Evolutionary conservation across 2,888 invertebrate genomes (phyloP).

Genomic region (Tethea ocularis): DNA sequence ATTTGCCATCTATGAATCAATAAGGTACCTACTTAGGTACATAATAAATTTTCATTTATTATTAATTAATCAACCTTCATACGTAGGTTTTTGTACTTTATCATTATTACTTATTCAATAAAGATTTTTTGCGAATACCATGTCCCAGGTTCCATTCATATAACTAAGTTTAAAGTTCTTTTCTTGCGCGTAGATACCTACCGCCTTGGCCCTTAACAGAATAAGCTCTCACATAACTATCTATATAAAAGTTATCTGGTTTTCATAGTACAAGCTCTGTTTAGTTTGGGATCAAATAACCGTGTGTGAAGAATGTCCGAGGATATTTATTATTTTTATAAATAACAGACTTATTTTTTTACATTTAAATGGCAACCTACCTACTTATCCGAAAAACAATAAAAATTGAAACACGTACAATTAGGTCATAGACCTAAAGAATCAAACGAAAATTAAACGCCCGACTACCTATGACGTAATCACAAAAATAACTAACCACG

Average conservation of each 20-base stretch:
- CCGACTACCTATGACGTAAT: constrained; percentile 9
- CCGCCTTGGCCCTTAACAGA: background rate
- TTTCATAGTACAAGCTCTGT: too few relatives aligned
- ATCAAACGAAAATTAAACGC: background rate
- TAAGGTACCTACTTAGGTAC: background rate
- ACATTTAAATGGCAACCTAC: background rate
- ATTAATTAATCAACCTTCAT: too few relatives aligned
- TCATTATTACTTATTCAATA: too few relatives aligned
- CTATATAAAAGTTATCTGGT: too few relatives aligned
- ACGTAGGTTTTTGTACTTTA: too few relatives aligned
- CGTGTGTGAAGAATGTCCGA: too few relatives aligned
- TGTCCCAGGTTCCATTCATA: too few relatives aligned
- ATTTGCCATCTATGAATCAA: background rate
- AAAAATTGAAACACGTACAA: background rate
- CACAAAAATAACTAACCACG: constrained; percentile 32
- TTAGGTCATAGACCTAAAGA: background rate
- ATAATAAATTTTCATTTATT: background rate
- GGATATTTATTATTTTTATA: too few relatives aligned
- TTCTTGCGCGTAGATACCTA: background rate
- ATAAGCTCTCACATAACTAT: background rate
- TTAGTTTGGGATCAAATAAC: too few relatives aligned
- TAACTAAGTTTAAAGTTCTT: too few relatives aligned
- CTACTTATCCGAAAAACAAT: background rate
- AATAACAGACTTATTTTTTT: background rate
- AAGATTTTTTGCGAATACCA: too few relatives aligned